These are phyloP conservation scores for Chelonus insularis DNA, from an alignment of 1,140 invertebrate genomes.

Conservation along the genomic window DNA sequence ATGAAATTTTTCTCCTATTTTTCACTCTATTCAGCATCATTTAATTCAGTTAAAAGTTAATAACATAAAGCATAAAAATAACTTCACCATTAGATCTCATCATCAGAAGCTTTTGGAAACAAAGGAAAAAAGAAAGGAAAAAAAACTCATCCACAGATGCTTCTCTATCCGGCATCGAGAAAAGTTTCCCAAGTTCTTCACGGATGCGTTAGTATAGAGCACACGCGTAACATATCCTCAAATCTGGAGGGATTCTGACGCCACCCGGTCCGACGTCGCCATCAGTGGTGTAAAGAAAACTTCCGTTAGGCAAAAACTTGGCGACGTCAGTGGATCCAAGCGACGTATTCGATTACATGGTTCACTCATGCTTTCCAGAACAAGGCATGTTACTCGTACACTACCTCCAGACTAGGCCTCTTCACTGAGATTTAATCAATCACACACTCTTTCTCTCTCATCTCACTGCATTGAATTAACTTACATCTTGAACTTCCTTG, in stretches of 20 bases:
- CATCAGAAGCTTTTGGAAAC: no score
- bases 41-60: no score
- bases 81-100: no score
- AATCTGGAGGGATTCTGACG: not conserved
- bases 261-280: not conserved
- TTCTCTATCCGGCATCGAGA: no score
- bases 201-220: no score
- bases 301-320: constrained; percentile 20
- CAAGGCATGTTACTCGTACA: not conserved
- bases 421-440: constrained; percentile 25
- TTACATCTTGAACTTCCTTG: constrained; percentile 11
- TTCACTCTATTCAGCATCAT: no score
- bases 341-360: constrained; percentile 38
- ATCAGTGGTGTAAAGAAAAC: not conserved
- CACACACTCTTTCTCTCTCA: constrained; percentile 2
- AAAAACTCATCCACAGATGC: no score
- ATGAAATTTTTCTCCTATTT: no score
- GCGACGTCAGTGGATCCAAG: constrained; percentile 18
- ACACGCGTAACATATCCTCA: not conserved
- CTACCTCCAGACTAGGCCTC: not conserved
- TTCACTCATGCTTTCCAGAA: not conserved
- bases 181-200: no score
- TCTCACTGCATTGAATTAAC: constrained; percentile 26
- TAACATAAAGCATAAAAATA: no score
- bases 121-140: no score